Base-by-base conservation (phyloP, 2,797 vertebrate genomes). In the Sebastes paucispinis region DNA sequence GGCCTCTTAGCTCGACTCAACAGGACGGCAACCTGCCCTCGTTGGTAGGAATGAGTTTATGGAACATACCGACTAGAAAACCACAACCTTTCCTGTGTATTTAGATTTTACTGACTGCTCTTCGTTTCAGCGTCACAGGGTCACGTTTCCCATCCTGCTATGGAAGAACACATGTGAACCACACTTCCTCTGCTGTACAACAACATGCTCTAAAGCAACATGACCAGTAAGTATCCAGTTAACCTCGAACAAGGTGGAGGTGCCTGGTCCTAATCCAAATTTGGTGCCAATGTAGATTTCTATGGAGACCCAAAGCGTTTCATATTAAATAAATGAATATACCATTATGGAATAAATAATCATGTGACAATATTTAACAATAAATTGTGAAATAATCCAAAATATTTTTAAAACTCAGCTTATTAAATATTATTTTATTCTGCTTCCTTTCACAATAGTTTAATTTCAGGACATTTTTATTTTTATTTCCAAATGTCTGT, bases 111-210 rank as follows among this genome's bases (percentile, higher is more conserved):
- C 29, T 6, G n/a, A 71, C 73, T 73, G 47, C 70, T 57, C 58
- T 72, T 62, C 1, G 9, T 60, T 62, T 77, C 54, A 59, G 58
- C 11, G 7, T 73, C 25, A 52, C 70, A 20, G 54, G 36, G 39
- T 77, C 64, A 24, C 20, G n/a, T 77, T 82, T 68, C 32, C 71
- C 76, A 4, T 75, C 79, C 78, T 84, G 80, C 77, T 34, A 50
- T 55, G 25, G 50, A 85, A 78, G 77, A 88, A 88, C 84, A 87
- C 65, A 71, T 4, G 59, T 64, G 54, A 89, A 79, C 52, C 64
- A 27, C 4, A 2, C 27, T 66, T 77, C 50, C 79, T 82, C 70
- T 63, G 74, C 60, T 71, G 39, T 24, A 67, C 31, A 73, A 3
- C 13, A 10, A 43, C 39, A 43, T 31, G 58, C 64, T 73, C 73